phyloP scores from a whole-genome alignment of 1,140 invertebrate species.

The Sogatella furcifera region DNA sequence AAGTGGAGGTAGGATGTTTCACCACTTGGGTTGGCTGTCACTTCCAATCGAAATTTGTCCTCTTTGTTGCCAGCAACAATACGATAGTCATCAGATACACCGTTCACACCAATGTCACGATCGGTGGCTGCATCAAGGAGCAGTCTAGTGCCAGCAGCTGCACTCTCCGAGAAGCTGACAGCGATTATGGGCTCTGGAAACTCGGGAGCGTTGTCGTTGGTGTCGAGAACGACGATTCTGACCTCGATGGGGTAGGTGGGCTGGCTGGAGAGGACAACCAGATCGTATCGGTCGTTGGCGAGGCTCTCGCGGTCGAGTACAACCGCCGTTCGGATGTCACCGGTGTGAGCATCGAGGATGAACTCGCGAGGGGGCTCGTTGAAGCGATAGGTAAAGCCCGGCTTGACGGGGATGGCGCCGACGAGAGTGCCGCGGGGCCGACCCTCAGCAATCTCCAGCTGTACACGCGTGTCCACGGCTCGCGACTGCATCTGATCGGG shows the following conservation, averaged over 20 bases:
- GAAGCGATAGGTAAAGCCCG: slow-evolving; percentile 81
- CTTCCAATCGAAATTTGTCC: slow-evolving; percentile 73
- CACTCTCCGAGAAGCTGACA: slow-evolving; percentile 82
- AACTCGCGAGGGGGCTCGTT: slow-evolving; percentile 83
- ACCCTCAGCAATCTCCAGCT: slow-evolving; percentile 73
- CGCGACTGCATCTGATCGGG: slow-evolving; percentile 65
- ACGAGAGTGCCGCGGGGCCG: slow-evolving; percentile 69
- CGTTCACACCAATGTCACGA: slow-evolving; percentile 72
- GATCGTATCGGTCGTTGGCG: slow-evolving; percentile 65
- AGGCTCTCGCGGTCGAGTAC: slow-evolving; percentile 72
- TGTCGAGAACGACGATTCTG: slow-evolving; percentile 68
- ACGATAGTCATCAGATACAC: slow-evolving; percentile 73
- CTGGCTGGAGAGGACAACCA: slow-evolving; percentile 82
- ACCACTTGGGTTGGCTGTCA: slow-evolving; percentile 77
- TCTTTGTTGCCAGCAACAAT: slow-evolving; percentile 81
- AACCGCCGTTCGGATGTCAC: slow-evolving; percentile 69
- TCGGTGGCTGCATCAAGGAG: slow-evolving; percentile 81
- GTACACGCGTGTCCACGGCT: slow-evolving; percentile 72
- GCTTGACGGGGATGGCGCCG: slow-evolving; percentile 73
- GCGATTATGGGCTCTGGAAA: slow-evolving; percentile 81
- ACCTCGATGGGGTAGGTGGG: slow-evolving; percentile 91
- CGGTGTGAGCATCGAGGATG: slow-evolving; percentile 61
- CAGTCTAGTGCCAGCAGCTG: slow-evolving; percentile 71
- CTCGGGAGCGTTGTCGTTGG: slow-evolving; percentile 82
- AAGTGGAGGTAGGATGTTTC: slow-evolving; percentile 82